A percentile compares a stretch with the other conserved stretches of the same genome.
phyloP scores from a whole-genome alignment of 2,113 vertebrate genomes.

The Sclerurus mexicanus region DNA sequence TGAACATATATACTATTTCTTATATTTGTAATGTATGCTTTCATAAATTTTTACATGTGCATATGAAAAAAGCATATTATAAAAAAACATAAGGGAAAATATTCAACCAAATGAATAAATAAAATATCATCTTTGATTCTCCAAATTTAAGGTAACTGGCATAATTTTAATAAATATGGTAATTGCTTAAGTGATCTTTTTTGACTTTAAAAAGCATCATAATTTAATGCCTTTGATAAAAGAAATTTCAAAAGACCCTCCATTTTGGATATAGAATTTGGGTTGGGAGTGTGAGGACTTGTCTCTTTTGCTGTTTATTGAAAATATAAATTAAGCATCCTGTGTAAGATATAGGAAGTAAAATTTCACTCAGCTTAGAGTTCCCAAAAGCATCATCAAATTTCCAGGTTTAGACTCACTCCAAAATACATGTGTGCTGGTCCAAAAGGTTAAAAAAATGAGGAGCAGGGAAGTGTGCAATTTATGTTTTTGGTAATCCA shows the following conservation, averaged over 20 bases:
- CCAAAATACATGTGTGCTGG: neutral
- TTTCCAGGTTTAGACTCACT: neutral
- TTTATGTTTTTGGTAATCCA: neutral
- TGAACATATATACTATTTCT: neutral
- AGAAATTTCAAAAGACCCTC: neutral
- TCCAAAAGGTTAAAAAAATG: neutral
- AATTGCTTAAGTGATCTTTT: neutral
- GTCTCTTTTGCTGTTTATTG: neutral
- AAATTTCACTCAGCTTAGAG: neutral
- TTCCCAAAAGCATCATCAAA: neutral
- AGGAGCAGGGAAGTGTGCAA: neutral
- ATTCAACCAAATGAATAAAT: neutral
- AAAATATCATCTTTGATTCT: neutral
- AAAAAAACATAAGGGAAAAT: neutral
- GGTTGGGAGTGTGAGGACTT: neutral
- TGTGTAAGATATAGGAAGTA: neutral
- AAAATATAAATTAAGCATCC: neutral
- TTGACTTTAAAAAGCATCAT: neutral
- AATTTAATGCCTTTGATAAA: neutral
- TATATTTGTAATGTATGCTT: neutral
- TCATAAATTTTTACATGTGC: neutral
- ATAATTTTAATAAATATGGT: neutral
- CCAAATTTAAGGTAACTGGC: neutral
- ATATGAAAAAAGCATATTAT: neutral
- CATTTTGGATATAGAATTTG: neutral